Base-by-base conservation (phyloP, 2,888 invertebrate species). In the Ophion ventricosus region DNA sequence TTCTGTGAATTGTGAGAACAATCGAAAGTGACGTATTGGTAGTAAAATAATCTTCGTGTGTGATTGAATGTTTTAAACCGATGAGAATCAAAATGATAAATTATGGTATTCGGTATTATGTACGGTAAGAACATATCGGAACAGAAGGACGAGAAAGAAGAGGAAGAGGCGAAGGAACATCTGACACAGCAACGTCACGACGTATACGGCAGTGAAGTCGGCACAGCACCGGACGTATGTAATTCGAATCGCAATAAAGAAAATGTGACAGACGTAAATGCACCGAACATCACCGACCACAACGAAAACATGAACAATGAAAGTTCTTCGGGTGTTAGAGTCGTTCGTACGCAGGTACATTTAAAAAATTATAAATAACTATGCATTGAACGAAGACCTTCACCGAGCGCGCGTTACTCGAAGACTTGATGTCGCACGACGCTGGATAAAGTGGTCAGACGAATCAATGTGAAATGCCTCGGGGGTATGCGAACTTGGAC, bases 31-130 rank as follows among this genome's bases (percentile, higher is more conserved):
- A 23, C 57, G 17, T 57, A n/a, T 57, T 57, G n/a, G 57, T 57
- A 49, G 20, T 57, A 57, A 57, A 57, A 57, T 57, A 57, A 57
- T 57, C 10, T 57, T 57, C n/a, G 23, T 57, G 57, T 57, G 57
- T 57, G 17, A 67, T 43, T 49, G 23, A 67, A 67, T 20, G 23
- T 49, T n/a, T 67, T 49, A 43, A 67, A 49, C 67, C 25, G 49
- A 67, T 40, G 49, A 67, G 67, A 67, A 23, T 67, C 0, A 23
- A 43, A 14, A 67, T 23, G 67, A 67, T 67, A 67, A 40, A 67
- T 67, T n/a, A 23, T 67, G 49, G 67, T 67, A 49, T 67, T 67
- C 23, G 49, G 14, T 67, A 67, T 67, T 43, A 67, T 67, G 40
- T 67, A 67, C 49, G 67, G 49, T 67, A 43, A 40, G 43, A 67